phyloP scores from a whole-genome alignment of 2,888 invertebrate genomes.

The Napeogenes sylphis region DNA sequence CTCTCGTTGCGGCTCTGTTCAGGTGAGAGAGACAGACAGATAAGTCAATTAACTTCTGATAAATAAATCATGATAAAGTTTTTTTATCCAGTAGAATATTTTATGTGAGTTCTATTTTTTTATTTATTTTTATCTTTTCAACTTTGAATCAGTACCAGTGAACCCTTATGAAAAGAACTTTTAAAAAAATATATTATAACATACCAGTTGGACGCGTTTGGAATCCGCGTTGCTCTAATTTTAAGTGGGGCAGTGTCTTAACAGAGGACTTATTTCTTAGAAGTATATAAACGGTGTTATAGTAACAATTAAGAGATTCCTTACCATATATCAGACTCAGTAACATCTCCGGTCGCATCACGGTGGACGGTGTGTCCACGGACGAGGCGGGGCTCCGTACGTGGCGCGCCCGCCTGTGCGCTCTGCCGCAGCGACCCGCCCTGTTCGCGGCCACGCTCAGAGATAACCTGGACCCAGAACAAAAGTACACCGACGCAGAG shows the following conservation, averaged over 20 bases:
- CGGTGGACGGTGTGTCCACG: conserved; percentile 65
- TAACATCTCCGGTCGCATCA: conserved; percentile 58
- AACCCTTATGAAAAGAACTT: no score
- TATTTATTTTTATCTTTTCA: no score
- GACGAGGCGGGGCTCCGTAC: conserved; percentile 71
- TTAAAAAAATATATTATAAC: no score
- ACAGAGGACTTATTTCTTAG: no score
- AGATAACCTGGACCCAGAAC: conserved; percentile 87
- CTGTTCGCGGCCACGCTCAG: conserved; percentile 86
- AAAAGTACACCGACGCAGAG: conserved; percentile 78
- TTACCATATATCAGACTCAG: conserved; percentile 57
- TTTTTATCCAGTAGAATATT: background rate
- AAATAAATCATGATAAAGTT: background rate
- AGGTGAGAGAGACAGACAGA: conserved; percentile 48
- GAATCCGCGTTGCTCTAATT: no score
- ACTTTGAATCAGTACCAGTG: no score
- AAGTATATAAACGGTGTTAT: no score
- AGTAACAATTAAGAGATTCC: background rate
- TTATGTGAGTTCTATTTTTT: no score
- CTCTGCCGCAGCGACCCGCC: conserved; percentile 84
- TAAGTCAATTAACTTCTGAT: background rate
- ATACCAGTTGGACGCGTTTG: no score
- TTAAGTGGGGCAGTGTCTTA: no score
- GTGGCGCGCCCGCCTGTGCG: conserved; percentile 77
- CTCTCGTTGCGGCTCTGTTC: conserved; percentile 86